phyloP scores from a whole-genome alignment of 2,797 vertebrate species.

The Dendrocincla fuliginosa region DNA sequence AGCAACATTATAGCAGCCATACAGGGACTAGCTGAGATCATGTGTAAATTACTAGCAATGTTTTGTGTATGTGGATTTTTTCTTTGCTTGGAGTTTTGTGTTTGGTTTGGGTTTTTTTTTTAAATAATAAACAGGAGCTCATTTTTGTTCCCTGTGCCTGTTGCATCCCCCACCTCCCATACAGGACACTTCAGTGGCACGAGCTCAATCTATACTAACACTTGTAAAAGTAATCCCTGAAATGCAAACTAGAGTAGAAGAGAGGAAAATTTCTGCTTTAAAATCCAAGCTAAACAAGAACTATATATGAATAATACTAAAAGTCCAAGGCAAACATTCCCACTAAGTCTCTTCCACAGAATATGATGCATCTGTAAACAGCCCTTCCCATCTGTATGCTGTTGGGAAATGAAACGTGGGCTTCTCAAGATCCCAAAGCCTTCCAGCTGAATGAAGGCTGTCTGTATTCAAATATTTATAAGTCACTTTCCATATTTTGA shows the following conservation, averaged over 20 bases:
- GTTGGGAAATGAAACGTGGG: not conserved
- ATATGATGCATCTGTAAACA: not conserved
- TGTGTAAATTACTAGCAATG: not conserved
- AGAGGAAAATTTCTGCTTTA: not conserved
- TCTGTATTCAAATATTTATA: not conserved
- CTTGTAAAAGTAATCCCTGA: not conserved
- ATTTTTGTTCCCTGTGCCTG: not conserved
- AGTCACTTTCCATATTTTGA: not conserved
- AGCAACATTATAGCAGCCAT: not conserved
- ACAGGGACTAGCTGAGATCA: not conserved
- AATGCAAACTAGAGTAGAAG: not conserved
- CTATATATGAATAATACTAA: not conserved
- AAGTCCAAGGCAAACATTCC: slow-evolving; percentile 4
- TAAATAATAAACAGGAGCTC: not conserved
- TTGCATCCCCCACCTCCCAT: not conserved
- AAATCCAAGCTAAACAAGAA: not conserved
- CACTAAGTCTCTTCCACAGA: not conserved
- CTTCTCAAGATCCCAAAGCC: not conserved
- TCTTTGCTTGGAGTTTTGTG: not conserved
- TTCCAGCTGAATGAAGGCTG: not conserved
- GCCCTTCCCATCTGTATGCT: not conserved
- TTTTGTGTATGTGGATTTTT: not conserved
- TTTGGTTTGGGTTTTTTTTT: not conserved
- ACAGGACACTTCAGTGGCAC: not conserved
- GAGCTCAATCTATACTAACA: not conserved